Base-by-base conservation (phyloP, 1,140 invertebrate species). In the Phymastichus coffea region DNA sequence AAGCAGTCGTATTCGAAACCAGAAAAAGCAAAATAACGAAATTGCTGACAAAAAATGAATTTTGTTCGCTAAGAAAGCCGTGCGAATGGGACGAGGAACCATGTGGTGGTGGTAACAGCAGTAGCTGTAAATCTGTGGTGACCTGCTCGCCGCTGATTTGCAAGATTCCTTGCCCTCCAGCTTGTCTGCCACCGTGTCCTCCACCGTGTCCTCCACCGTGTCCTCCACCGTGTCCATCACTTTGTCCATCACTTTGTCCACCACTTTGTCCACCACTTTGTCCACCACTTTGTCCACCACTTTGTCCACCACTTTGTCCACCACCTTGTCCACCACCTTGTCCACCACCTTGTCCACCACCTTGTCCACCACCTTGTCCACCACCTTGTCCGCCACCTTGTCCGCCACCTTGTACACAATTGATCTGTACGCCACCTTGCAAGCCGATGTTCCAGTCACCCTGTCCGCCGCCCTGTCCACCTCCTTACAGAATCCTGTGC, bases 81-180 rank as follows among this genome's bases (percentile, higher is more conserved):
- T 78, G 77, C 43, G 77, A 79, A 51, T 79, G 77, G 77, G 77
- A 79, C 35, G 73, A 76, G 12, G 52, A 64, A 17, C 40, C 65
- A n/a, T 64, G 66, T 56, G 54, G 15, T 56, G 23, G 40, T 61
- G 33, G 30, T 41, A 10, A 7, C n/a, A 40, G 6, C 22, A 8
- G 19, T 8, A 47, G 35, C 4, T 33, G 28, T 12, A 33, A 33
- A 12, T 6, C 12, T 23, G 40, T 60, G 41, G 12, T 17, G 20
- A 10, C 41, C 41, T 44, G 41, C 41, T 19, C 1, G 9, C 30
- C 33, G 4, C 1, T 30, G 15, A 17, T 33, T 17, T 53, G 37
- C 37, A 30, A 22, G 48, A 3, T 26, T n/a, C 28, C 47, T 12
- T 49, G 47, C 30, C 22, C n/a, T 1, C 28, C 52, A 14, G 4